A percentile compares a stretch with the other conserved stretches of the same genome.
Evolutionary conservation across 2,113 vertebrate genomes (phyloP).

Genomic region (Myrmophylax atrothorax): DNA sequence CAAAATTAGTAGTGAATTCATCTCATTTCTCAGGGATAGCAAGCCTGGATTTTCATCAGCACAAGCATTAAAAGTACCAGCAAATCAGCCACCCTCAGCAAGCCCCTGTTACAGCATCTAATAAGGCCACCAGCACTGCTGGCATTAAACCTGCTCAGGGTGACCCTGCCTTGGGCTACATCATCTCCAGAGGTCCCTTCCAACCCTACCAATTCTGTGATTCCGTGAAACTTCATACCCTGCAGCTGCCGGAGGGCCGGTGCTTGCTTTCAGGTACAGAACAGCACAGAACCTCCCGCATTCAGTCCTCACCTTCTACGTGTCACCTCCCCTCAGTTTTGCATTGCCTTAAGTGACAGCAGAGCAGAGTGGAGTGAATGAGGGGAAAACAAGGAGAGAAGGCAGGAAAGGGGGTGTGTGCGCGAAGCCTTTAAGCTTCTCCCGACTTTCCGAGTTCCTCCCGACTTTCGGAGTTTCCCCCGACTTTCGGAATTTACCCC

Average conservation of each 20-base stretch:
- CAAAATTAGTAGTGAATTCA: background rate
- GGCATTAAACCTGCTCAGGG: background rate
- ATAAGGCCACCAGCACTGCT: background rate
- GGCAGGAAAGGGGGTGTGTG: fast-evolving
- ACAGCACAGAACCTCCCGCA: background rate
- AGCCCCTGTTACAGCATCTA: background rate
- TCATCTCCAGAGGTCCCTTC: background rate
- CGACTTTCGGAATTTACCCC: too few species aligned
- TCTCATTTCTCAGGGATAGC: background rate
- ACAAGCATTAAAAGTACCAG: background rate
- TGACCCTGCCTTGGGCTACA: background rate
- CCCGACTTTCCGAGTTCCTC: fast-evolving
- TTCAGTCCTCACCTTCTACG: fast-evolving
- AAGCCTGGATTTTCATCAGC: background rate
- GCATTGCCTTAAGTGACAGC: background rate
- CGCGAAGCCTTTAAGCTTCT: fast-evolving
- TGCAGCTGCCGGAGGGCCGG: background rate
- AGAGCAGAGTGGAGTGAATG: too few species aligned
- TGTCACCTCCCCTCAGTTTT: background rate
- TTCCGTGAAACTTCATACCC: background rate
- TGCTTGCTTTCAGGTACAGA: background rate
- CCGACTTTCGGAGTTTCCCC: fast-evolving
- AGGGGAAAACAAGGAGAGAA: too few species aligned
- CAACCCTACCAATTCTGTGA: background rate
- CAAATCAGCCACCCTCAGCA: too few species aligned